Conservation (phyloP, 2,888 invertebrate species). For the Scaptomyza reducta region DNA sequence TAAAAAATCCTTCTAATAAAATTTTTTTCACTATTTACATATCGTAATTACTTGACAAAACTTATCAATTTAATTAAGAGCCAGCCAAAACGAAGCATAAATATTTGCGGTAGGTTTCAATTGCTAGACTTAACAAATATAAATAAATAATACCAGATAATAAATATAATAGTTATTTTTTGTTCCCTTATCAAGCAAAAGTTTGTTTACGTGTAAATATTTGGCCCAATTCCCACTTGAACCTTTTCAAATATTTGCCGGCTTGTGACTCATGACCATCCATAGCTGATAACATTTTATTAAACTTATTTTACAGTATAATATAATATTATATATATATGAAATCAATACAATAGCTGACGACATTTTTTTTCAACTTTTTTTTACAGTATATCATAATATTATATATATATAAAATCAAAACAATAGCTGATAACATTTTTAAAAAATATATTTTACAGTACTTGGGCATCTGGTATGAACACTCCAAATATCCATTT, state of each 20-base stretch:
- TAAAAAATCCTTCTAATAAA: no score
- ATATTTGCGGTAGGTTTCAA: background rate
- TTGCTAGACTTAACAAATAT: background rate
- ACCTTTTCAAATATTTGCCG: background rate
- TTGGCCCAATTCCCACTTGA: background rate
- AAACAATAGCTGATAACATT: background rate
- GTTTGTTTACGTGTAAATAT: background rate
- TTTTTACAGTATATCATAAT: conserved; percentile 85
- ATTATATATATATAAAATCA: no score
- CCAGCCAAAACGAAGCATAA: background rate
- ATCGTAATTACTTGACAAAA: background rate
- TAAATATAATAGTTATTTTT: background rate
- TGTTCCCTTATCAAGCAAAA: background rate
- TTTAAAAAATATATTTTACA: conserved; percentile 71
- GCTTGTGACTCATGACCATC: no score
- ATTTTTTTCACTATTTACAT: background rate
- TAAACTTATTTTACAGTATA: no score
- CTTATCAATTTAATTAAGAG: background rate
- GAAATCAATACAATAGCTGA: background rate
- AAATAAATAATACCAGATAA: background rate
- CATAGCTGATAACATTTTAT: no score
- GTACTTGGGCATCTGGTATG: conserved; percentile 92
- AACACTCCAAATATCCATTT: conserved; percentile 90
- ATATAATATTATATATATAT: no score
- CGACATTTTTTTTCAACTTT: background rate